A percentile compares a stretch with the other conserved stretches of the same genome.
phyloP scores from a whole-genome alignment of 2,113 vertebrate genomes.

The Toxotes jaculatrix region DNA sequence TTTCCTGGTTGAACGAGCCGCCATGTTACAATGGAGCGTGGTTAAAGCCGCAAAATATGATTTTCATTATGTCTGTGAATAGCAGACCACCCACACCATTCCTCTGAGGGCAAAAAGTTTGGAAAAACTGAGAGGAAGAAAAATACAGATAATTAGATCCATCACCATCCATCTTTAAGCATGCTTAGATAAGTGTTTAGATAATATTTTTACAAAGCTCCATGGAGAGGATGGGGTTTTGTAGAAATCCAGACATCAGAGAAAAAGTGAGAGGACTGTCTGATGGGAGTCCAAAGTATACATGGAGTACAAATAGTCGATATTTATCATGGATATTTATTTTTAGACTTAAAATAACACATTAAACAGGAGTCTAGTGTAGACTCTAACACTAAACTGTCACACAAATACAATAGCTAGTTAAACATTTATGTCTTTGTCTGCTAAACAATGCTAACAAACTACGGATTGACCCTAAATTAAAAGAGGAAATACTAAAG shows the following conservation, averaged over 20 bases:
- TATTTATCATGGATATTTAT: conserved; percentile 26
- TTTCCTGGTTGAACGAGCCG: conserved; percentile 51
- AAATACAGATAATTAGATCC: conserved; percentile 70
- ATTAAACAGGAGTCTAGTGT: neutral
- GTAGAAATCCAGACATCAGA: conserved; percentile 41
- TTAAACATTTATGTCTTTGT: neutral
- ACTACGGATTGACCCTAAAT: neutral
- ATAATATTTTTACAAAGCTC: conserved; percentile 64
- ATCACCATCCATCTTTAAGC: conserved; percentile 59
- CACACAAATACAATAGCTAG: neutral
- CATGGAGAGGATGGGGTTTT: conserved; percentile 25
- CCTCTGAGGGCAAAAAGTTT: conserved; percentile 46
- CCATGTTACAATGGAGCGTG: conserved; percentile 59
- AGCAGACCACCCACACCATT: conserved; percentile 76
- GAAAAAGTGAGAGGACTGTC: conserved; percentile 4
- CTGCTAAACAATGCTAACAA: neutral
- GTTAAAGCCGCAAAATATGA: conserved; percentile 77
- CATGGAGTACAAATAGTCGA: conserved; percentile 30
- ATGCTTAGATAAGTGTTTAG: conserved; percentile 64
- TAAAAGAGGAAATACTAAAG: too few relatives aligned
- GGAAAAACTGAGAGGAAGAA: conserved; percentile 63
- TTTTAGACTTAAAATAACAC: conserved; percentile 46
- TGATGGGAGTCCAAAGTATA: conserved; percentile 35
- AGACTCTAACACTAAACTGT: neutral
- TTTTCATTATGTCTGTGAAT: conserved; percentile 75